Base-by-base conservation (phyloP, 2,888 invertebrate genomes). In the Pseudolycoriella hygida region DNA sequence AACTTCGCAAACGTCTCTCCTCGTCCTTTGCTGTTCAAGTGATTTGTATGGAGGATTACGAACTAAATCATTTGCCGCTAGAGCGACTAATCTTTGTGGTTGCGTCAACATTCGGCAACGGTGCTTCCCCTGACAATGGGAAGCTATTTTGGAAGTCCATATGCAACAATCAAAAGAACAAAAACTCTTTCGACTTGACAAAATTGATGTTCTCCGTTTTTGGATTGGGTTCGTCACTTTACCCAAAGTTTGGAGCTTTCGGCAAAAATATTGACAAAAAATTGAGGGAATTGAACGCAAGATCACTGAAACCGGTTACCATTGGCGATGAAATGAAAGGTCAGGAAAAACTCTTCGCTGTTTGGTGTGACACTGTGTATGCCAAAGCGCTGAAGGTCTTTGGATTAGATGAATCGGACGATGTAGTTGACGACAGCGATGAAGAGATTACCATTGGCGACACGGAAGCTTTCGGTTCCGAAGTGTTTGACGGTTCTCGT, bases 71-170 rank as follows among this genome's bases (percentile, higher is more conserved):
- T 51, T 85, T 96, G 58, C 92, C 92, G 62, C 92, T 94, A 57
- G 94, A 94, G 66, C 88, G 90, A 3, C 67, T 96, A 34, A 68
- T 94, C 14, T 66, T 96, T 51, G 84, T 94, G 12, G 84, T 94
- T 19, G 89, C 92, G 10, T 94, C 93, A 8, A 96, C 94, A 1
- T 94, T 94, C 60, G 94, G 94, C 15, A 94, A 94, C 60, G 94
- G 94, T 1, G 93, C 94, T 70, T 90, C 94, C 15, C 94, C 94
- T 1, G 94, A 94, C 68, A 94, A 93, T 66, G 94, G 94, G 48
- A 88, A 90, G 68, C 87, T 88, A 67, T 54, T 87, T 89, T 57
- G 90, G 90, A 15, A 11, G 8, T 38, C 12, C 73, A 61, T 85
- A 84, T 46, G 85, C 86, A 41, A 74, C 80, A 17, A 80, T 82